Conservation (phyloP, 2,113 vertebrate genomes). For the Caloenas nicobarica region DNA sequence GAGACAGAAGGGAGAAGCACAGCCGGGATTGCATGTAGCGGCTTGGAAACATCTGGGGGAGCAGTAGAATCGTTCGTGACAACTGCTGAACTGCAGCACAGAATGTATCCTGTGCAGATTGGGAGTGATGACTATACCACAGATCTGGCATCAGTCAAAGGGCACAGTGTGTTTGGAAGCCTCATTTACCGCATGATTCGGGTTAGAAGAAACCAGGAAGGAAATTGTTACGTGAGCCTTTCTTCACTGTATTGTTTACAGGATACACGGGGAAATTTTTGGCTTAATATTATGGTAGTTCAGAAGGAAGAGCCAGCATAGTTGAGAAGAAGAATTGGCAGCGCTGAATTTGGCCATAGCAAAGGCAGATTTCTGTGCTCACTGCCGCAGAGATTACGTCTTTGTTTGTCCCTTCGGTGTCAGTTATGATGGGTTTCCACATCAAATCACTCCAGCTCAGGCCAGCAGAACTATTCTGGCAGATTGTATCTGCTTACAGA, state of each 20-base stretch:
- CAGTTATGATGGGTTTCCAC: neutral
- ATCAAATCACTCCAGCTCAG: neutral
- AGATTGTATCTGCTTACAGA: neutral
- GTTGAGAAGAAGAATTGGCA: constrained; percentile 28
- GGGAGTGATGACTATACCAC: neutral
- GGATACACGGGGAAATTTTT: constrained; percentile 7
- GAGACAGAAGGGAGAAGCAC: neutral
- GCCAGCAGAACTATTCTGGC: neutral
- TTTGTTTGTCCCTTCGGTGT: neutral
- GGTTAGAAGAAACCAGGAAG: constrained; percentile 22
- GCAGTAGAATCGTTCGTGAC: neutral
- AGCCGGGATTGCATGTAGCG: neutral
- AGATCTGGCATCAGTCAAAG: neutral
- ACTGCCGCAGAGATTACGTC: neutral
- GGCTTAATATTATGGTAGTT: neutral
- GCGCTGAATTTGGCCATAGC: neutral
- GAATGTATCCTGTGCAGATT: neutral
- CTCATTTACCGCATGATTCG: neutral
- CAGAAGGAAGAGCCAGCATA: neutral
- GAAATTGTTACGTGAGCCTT: neutral
- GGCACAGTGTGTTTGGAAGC: accelerated
- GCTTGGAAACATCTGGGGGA: neutral
- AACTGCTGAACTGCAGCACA: neutral
- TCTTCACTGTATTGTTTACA: constrained; percentile 33
- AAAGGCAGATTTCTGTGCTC: neutral